Conservation (phyloP, 1,140 invertebrate species). For the Uloborus diversus region DNA sequence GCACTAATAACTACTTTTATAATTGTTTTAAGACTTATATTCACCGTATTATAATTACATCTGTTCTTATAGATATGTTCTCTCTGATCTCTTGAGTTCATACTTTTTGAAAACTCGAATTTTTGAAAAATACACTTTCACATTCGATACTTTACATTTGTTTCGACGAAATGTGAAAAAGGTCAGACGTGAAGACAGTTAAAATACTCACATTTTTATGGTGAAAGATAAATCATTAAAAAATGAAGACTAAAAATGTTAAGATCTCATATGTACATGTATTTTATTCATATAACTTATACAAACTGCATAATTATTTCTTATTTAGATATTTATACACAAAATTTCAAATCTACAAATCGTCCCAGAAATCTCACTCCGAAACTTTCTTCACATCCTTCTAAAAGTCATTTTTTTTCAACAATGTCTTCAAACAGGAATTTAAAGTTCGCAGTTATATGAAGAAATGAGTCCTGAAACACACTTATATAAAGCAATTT, state of each 20-base stretch:
- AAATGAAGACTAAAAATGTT: background rate
- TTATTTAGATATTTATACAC: conserved; percentile 42
- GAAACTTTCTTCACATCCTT: conserved; percentile 6
- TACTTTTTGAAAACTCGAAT: too few species aligned
- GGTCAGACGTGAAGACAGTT: too few species aligned
- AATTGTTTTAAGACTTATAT: too few species aligned
- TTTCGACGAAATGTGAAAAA: too few species aligned
- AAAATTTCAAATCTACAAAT: conserved; percentile 49
- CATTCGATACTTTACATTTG: too few species aligned
- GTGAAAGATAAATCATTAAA: background rate
- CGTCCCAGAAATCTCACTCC: conserved; percentile 23
- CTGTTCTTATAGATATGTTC: too few species aligned
- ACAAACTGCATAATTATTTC: conserved; percentile 42
- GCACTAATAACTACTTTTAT: too few species aligned
- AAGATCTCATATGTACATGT: conserved; percentile 29
- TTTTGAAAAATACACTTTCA: too few species aligned
- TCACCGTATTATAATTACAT: too few species aligned
- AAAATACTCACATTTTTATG: background rate
- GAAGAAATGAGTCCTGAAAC: conserved; percentile 32
- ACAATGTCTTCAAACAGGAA: background rate
- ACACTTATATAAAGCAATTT: conserved; percentile 28
- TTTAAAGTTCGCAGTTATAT: background rate
- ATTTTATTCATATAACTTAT: conserved; percentile 52
- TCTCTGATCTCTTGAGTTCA: too few species aligned
- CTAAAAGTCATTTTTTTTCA: background rate